Percentiles rank a stretch among this genome's conserved stretches.
phyloP scores from a whole-genome alignment of 2,797 vertebrate species.

The Danio jaintianensis region DNA sequence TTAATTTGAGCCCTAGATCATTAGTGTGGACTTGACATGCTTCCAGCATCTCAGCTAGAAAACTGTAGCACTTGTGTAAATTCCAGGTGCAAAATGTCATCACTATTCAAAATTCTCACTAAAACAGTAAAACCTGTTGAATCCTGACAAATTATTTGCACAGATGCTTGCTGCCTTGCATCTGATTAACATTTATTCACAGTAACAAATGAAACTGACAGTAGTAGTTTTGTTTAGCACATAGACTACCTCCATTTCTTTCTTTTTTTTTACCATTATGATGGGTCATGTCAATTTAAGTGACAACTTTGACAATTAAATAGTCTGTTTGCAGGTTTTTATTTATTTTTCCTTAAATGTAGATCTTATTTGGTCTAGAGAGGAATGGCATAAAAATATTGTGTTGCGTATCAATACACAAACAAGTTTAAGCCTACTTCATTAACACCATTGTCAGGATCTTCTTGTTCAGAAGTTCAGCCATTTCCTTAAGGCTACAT shows the following conservation, averaged over 20 bases:
- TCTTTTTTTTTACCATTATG: conserved; percentile 22
- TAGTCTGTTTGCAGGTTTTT: conserved; percentile 16
- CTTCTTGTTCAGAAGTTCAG: background rate
- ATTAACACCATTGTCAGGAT: background rate
- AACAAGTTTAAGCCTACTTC: too few relatives aligned
- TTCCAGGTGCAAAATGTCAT: background rate
- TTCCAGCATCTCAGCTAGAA: background rate
- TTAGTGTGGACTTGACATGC: background rate
- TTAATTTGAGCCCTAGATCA: background rate
- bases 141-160: background rate
- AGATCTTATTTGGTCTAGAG: background rate
- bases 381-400: background rate
- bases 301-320: conserved; percentile 22
- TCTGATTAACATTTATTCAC: background rate
- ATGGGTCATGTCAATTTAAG: conserved; percentile 22
- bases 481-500: background rate
- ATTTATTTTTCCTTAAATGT: conserved; percentile 40
- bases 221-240: too few relatives aligned
- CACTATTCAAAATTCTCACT: background rate
- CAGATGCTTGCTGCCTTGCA: too few relatives aligned
- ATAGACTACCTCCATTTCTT: background rate
- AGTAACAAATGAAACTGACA: background rate
- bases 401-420: background rate
- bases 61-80: background rate
- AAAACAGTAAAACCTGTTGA: background rate